Base-by-base conservation (phyloP, 2,888 invertebrate genomes). In the Tenthredo mesomela region DNA sequence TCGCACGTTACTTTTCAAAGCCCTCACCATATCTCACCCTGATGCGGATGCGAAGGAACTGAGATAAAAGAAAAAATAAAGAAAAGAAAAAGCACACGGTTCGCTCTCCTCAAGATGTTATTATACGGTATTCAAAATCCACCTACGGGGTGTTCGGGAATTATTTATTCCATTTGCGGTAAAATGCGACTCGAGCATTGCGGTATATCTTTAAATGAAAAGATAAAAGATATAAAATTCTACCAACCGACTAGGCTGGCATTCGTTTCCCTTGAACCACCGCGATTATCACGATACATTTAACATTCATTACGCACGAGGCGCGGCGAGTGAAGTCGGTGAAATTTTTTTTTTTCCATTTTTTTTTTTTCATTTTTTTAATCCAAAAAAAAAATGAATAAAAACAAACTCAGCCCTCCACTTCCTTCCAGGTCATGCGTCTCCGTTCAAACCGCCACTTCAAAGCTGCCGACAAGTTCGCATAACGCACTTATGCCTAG, bases 231-330 rank as follows among this genome's bases (percentile, higher is more conserved):
- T 33, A 25, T 50, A 25, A 75, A 75, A 50, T n/a, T 65, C 65
- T 15, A 1, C 18, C 61, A 21, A 61, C 10, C 61, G 37, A 7
- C 37, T 7, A 37, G 25, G 29, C 21, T 61, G 25, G 25, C 10
- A 29, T 54, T 15, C 43, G 25, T 77, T 77, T 33, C 40, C 33
- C 37, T 61, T 61, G 84, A 65, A 58, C 67, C 7, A 82, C 58
- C 67, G 29, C 70, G 29, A 71, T 82, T 82, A 85, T 85, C 54
- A 82, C 85, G 85, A 70, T 82, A 85, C 85, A 54, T 82, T 85
- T 50, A 71, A 85, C 85, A 67, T 71, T 82, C 21, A 82, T 85
- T 85, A 83, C 71, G 29, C 85, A 10, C 18, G 58, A 61, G 43
- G 75, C 84, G 40, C 84, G 40, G 75, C 75, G 40, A 70, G 47